These are phyloP conservation scores for Cavia porcellus DNA, from an alignment of 2,113 vertebrate species.

Conservation along the genomic window DNA sequence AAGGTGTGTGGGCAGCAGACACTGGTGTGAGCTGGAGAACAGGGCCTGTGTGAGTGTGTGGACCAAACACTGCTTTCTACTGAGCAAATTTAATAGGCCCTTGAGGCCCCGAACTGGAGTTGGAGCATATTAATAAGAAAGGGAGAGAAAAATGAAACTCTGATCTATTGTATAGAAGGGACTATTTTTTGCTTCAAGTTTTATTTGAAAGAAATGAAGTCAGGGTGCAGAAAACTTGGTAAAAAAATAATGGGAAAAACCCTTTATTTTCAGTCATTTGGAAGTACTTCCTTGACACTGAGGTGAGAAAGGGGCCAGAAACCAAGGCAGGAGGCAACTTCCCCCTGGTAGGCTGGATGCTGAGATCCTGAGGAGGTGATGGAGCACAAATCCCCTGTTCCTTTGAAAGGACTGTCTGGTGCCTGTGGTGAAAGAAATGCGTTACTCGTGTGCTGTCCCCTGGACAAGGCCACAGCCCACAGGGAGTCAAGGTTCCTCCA, in stretches of 20 bases:
- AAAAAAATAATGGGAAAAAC: constrained; percentile 35
- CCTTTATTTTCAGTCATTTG: constrained; percentile 66
- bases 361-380: neutral
- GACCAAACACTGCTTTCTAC: neutral
- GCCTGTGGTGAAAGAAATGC: neutral
- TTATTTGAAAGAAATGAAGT: constrained; percentile 73
- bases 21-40: neutral
- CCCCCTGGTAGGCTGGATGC: neutral
- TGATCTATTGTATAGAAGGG: constrained; percentile 37
- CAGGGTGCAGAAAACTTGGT: constrained; percentile 9
- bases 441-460: fast-evolving
- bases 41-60: neutral
- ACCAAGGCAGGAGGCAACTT: neutral
- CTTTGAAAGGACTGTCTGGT: neutral
- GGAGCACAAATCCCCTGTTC: fast-evolving
- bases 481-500: neutral
- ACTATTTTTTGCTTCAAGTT: neutral
- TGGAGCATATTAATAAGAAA: constrained; percentile 58
- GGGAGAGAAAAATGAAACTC: constrained; percentile 76
- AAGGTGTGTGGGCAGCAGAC: neutral
- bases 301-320: constrained; percentile 12
- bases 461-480: neutral
- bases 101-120: neutral
- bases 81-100: constrained; percentile 29
- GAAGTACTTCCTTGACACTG: constrained; percentile 6